Conservation (phyloP, 2,888 invertebrate genomes). For the Sarcophaga rosellei region DNA sequence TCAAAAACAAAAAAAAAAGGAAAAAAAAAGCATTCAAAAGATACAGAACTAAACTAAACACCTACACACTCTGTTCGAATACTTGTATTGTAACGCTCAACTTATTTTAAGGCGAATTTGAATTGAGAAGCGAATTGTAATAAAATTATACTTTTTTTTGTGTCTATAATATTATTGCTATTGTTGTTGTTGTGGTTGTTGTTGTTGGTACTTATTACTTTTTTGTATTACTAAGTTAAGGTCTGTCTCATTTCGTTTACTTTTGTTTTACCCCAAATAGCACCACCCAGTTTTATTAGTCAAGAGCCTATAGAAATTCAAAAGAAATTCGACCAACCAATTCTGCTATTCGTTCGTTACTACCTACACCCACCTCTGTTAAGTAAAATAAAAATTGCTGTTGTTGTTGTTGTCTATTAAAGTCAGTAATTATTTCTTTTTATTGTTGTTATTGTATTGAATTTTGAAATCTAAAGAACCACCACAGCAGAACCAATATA, state of each 20-base stretch:
- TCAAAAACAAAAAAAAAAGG: not conserved
- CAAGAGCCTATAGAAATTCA: constrained; percentile 57
- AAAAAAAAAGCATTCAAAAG: not conserved
- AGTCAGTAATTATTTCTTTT: not conserved
- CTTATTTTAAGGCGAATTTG: constrained; percentile 53
- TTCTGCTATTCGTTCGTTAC: not conserved
- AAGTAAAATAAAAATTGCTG: not conserved
- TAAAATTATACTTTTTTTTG: not conserved
- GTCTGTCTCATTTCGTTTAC: constrained; percentile 4
- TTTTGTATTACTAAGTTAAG: constrained; percentile 40
- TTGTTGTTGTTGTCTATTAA: not conserved
- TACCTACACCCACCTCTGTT: constrained; percentile 33
- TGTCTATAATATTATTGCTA: not conserved
- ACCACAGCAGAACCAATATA: constrained; percentile 37
- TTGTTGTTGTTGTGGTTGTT: not conserved
- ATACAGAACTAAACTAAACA: constrained; percentile 29
- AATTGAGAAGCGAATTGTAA: constrained; percentile 24
- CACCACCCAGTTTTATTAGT: constrained; percentile 59
- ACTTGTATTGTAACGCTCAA: not conserved
- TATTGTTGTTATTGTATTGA: constrained; percentile 5
- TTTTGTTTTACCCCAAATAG: constrained; percentile 1
- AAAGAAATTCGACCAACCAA: constrained; percentile 43
- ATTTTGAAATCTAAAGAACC: constrained; percentile 26
- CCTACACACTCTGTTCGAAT: constrained; percentile 21
- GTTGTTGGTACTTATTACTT: constrained; percentile 36